phyloP scores from a whole-genome alignment of 1,140 invertebrate species.

The Plutomurus gul region DNA sequence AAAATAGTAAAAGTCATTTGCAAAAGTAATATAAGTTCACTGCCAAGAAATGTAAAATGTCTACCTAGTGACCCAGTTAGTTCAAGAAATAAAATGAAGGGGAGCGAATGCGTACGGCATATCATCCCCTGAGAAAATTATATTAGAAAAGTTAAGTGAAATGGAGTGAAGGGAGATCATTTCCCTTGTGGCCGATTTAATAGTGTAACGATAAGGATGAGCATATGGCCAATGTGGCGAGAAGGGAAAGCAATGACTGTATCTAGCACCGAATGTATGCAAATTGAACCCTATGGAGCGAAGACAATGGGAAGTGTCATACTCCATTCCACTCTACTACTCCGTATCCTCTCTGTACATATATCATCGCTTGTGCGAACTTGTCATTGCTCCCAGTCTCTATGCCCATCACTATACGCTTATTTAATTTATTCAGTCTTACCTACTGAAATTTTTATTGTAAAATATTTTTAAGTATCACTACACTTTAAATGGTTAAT shows the following conservation, averaged over 20 bases:
- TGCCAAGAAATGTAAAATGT: conserved; percentile 8
- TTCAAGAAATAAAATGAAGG: neutral
- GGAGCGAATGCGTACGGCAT: neutral
- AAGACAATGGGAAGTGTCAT: neutral
- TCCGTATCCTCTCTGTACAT: neutral
- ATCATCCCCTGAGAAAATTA: conserved; percentile 13
- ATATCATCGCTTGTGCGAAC: too few species aligned
- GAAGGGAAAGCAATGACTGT: conserved; percentile 26
- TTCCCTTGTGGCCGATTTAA: conserved; percentile 45
- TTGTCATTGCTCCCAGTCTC: too few species aligned
- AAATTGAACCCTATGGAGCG: conserved; percentile 36
- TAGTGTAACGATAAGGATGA: conserved; percentile 40
- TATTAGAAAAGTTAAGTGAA: conserved; percentile 31
- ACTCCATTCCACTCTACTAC: neutral
- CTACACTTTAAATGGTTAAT: too few species aligned
- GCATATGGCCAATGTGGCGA: conserved; percentile 30
- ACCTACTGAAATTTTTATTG: too few species aligned
- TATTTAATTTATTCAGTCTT: too few species aligned
- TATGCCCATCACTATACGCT: too few species aligned
- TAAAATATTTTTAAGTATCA: too few species aligned
- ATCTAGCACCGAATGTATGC: conserved; percentile 37
- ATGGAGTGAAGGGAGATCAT: conserved; percentile 26
- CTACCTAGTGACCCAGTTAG: conserved; percentile 11
- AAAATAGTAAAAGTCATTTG: neutral
- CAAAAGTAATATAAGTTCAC: conserved; percentile 24